These are phyloP conservation scores for Diadophis punctatus DNA, from an alignment of 2,113 vertebrate genomes.

Conservation along the genomic window DNA sequence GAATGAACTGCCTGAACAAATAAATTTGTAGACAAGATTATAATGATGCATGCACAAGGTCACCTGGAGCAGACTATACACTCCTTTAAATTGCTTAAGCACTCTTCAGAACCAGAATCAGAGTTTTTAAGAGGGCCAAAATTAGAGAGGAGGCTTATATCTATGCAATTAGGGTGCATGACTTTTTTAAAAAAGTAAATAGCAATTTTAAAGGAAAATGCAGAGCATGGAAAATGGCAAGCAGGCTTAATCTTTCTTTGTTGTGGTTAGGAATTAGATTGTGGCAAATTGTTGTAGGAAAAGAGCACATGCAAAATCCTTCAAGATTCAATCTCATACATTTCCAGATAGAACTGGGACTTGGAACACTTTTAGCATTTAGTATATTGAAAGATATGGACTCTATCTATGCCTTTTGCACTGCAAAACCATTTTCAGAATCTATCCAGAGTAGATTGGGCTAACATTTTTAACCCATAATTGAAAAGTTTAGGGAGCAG, in stretches of 20 bases:
- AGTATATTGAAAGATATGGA: not conserved
- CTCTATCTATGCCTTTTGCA: not conserved
- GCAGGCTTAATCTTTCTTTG: not conserved
- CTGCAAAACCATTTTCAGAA: not conserved
- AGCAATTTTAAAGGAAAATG: not conserved
- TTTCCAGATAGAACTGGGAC: not conserved
- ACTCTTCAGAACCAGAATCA: not conserved
- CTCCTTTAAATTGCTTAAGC: not conserved
- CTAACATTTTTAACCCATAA: not conserved
- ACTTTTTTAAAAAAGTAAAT: not conserved
- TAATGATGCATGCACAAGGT: not conserved
- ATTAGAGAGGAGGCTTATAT: not conserved
- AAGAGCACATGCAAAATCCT: not conserved
- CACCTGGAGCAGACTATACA: not conserved
- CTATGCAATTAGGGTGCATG: not conserved
- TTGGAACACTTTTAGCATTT: not conserved
- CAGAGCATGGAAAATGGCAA: not conserved
- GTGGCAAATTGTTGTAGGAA: not conserved
- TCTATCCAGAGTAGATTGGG: not conserved
- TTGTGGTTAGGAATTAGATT: not conserved
- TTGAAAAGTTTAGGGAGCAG: not conserved
- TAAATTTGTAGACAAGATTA: not conserved
- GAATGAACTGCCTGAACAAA: not conserved
- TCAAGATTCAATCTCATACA: no score
- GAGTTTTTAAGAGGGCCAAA: not conserved